Evolutionary conservation across 2,113 vertebrate species (phyloP).

Genomic region (Neotoma lepida): DNA sequence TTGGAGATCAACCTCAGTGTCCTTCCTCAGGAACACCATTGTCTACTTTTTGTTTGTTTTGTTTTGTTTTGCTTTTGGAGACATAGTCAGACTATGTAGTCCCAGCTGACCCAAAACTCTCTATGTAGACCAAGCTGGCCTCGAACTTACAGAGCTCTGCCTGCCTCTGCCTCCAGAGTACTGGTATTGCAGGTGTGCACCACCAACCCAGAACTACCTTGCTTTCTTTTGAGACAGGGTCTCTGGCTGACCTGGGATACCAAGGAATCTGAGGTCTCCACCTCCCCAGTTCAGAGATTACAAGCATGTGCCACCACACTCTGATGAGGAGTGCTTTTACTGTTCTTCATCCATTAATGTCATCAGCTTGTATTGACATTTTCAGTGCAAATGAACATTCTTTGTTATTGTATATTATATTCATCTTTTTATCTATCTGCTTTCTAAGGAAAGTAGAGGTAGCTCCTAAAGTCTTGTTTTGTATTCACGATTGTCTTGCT

Average conservation of each 20-base stretch:
- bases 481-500: not conserved
- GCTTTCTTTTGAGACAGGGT: not conserved
- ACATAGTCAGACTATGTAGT: not conserved
- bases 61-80: not conserved
- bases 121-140: not conserved
- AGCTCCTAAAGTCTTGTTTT: not conserved
- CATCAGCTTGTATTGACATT: not conserved
- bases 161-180: not conserved
- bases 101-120: not conserved
- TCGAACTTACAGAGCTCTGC: not conserved
- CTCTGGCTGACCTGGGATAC: not conserved
- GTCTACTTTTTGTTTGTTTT: not conserved
- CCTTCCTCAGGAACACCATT: not conserved
- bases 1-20: not conserved
- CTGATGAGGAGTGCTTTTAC: not conserved
- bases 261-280: not conserved
- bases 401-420: not conserved
- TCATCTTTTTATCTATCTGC: not conserved
- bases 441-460: not conserved
- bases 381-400: not conserved
- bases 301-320: not conserved
- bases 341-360: not conserved
- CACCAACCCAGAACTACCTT: not conserved
- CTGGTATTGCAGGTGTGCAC: not conserved
- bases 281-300: not conserved